These are phyloP conservation scores for Neodiprion pinetum DNA, from an alignment of 1,140 invertebrate species.

Conservation along the genomic window DNA sequence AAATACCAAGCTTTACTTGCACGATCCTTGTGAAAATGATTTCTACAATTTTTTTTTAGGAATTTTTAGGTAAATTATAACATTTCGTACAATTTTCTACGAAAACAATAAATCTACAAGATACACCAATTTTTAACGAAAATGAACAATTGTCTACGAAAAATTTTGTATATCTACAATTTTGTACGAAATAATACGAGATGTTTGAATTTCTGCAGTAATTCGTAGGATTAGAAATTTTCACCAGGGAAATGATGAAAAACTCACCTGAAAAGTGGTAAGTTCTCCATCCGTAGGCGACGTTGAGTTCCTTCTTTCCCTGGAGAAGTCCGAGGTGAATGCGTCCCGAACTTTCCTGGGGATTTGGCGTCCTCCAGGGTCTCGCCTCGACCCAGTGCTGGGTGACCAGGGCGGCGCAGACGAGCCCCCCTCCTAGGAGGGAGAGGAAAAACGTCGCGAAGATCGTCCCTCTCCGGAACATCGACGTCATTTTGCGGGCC, in stretches of 20 bases:
- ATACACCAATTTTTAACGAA: no score
- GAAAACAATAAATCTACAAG: no score
- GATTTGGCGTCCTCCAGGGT: constrained; percentile 72
- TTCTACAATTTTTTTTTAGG: no score
- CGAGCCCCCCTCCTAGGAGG: constrained; percentile 80
- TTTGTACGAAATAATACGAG: not conserved
- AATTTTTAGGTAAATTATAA: no score
- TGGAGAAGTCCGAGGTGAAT: constrained; percentile 86
- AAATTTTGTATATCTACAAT: not conserved
- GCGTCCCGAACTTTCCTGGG: constrained; percentile 74
- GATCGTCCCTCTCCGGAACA: constrained; percentile 81
- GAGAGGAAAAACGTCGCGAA: constrained; percentile 90
- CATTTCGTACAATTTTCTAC: no score
- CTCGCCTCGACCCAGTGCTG: constrained; percentile 86
- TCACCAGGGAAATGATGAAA: no score
- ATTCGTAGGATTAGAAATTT: no score
- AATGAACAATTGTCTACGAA: not conserved
- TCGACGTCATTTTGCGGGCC: constrained; percentile 38
- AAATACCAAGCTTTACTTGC: no score
- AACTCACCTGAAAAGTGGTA: constrained; percentile 75
- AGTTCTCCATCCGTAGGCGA: constrained; percentile 81
- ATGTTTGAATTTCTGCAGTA: not conserved
- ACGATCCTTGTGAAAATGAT: no score
- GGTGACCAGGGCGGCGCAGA: constrained; percentile 85
- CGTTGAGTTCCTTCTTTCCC: constrained; percentile 82